Conservation (phyloP, 2,113 vertebrate genomes). For the Solenodon paradoxus region DNA sequence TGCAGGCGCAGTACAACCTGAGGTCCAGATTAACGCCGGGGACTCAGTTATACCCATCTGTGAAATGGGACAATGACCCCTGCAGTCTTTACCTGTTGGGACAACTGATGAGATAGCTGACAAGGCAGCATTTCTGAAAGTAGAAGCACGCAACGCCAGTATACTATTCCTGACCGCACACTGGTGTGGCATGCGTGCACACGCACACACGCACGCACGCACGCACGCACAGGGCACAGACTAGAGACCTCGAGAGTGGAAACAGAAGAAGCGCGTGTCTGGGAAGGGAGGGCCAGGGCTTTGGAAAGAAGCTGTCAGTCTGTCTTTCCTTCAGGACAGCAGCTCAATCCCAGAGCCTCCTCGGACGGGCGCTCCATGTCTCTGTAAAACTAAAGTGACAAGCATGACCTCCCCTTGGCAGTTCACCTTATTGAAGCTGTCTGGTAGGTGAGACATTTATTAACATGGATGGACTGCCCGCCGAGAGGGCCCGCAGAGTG, state of each 20-base stretch:
- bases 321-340: constrained; percentile 33
- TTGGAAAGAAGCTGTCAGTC: background rate
- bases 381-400: constrained; percentile 70
- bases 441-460: constrained; percentile 77
- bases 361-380: constrained; percentile 53
- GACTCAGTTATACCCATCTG: background rate
- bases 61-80: background rate
- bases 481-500: background rate
- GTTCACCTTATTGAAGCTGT: constrained; percentile 72
- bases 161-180: too few species aligned
- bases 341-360: constrained; percentile 45
- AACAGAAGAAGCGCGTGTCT: background rate
- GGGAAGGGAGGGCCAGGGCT: background rate
- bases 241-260: background rate
- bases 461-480: constrained; percentile 73
- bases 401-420: constrained; percentile 48
- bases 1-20: rapidly evolving
- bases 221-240: background rate
- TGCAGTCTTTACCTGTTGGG: background rate
- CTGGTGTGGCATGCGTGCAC: background rate
- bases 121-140: background rate
- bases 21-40: background rate
- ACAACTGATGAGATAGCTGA: background rate
- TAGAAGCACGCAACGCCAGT: too few species aligned
- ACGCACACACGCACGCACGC: too few species aligned